These are phyloP conservation scores for Ophioderma brevispina DNA, from an alignment of 35 echinoderm and acorn worm species.

Conservation along the genomic window DNA sequence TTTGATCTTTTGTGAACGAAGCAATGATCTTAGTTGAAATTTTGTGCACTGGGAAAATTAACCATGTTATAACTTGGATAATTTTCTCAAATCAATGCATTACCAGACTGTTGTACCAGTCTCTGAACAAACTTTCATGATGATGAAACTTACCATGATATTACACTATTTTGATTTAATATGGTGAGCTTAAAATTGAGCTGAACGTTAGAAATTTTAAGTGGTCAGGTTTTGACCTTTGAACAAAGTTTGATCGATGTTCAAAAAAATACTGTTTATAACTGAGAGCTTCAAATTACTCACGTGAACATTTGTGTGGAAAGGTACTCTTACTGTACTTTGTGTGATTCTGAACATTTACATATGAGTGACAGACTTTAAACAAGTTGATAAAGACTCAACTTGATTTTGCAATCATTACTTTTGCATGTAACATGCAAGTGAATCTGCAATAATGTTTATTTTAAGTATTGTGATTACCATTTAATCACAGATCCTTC, in stretches of 20 bases:
- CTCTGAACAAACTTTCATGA: background rate
- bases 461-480: background rate
- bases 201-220: background rate
- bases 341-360: background rate
- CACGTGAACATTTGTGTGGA: background rate
- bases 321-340: too few species aligned
- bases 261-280: background rate
- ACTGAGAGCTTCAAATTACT: background rate
- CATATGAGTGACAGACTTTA: background rate
- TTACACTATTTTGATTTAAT: background rate
- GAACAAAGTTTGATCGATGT: background rate
- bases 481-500: background rate
- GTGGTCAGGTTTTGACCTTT: background rate
- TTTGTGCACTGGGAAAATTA: background rate
- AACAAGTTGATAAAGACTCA: background rate
- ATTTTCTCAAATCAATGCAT: too few species aligned
- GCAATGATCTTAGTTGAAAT: background rate
- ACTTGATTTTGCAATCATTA: too few species aligned
- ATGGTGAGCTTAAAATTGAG: too few species aligned
- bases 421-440: background rate
- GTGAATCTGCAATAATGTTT: background rate
- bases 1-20: background rate
- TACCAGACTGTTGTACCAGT: background rate
- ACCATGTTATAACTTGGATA: background rate
- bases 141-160: background rate